Conservation (phyloP, 2,113 vertebrate genomes). For the Ia io region DNA sequence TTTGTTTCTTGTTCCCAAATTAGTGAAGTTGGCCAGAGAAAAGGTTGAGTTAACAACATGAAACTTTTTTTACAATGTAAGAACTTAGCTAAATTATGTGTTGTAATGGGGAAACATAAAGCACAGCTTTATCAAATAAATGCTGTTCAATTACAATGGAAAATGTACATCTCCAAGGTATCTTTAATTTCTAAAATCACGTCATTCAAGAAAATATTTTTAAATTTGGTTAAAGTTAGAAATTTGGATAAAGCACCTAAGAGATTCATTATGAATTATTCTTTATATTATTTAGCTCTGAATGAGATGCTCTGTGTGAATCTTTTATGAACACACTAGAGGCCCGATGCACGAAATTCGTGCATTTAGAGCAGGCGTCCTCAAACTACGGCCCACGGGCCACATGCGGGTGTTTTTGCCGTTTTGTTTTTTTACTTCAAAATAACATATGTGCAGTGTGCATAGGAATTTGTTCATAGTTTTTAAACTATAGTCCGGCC, state of each 20-base stretch:
- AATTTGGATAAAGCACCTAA: not conserved
- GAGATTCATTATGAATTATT: not conserved
- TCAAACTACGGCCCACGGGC: too few relatives aligned
- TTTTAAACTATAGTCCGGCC: too few relatives aligned
- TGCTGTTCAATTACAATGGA: not conserved
- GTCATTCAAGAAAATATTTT: not conserved
- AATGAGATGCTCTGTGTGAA: not conserved
- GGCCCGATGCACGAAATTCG: too few relatives aligned
- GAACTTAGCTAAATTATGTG: not conserved
- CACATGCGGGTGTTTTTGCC: too few relatives aligned
- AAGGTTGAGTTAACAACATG: not conserved
- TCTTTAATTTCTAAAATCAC: slow-evolving; percentile 27
- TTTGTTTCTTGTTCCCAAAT: not conserved
- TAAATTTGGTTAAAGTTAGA: not conserved
- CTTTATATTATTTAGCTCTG: slow-evolving; percentile 10
- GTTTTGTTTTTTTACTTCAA: too few relatives aligned
- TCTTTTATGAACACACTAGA: too few relatives aligned
- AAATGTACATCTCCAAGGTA: not conserved
- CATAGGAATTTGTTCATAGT: too few relatives aligned
- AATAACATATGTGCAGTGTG: too few relatives aligned
- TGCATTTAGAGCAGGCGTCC: too few relatives aligned
- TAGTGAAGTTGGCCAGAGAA: not conserved
- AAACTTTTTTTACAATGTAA: not conserved
- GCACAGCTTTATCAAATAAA: not conserved
- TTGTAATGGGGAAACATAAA: not conserved